phyloP scores from a whole-genome alignment of 2,113 vertebrate species.

The Sterna hirundo region DNA sequence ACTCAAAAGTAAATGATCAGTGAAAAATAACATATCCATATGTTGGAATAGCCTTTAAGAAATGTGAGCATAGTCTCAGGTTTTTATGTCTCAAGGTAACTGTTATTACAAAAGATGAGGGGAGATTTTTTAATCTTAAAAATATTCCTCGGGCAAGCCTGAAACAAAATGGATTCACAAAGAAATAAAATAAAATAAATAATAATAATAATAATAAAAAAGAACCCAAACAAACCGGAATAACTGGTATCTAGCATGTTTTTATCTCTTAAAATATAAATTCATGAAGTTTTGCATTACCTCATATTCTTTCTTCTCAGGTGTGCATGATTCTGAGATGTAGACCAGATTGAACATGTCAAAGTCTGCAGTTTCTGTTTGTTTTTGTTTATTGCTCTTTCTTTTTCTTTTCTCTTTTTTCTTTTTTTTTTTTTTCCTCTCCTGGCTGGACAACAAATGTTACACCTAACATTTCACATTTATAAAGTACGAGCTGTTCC shows the following conservation, averaged over 20 bases:
- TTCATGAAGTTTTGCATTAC: neutral
- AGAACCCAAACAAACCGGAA: neutral
- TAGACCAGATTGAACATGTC: neutral
- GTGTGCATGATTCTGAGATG: neutral
- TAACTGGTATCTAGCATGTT: neutral
- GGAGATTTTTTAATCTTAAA: neutral
- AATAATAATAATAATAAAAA: neutral
- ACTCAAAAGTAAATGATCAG: neutral
- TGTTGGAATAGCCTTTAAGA: neutral
- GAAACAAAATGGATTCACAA: neutral
- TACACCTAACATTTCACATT: constrained; percentile 9
- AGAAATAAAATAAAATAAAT: neutral
- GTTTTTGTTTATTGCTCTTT: neutral
- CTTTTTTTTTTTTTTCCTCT: neutral
- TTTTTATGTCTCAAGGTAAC: neutral
- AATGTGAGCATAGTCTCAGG: neutral
- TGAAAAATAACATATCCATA: neutral
- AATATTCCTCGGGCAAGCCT: neutral
- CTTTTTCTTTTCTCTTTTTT: accelerated
- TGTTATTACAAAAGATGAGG: neutral
- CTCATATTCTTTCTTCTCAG: constrained; percentile 9
- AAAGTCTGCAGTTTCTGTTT: neutral
- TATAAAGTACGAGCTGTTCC: neutral
- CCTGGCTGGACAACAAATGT: neutral
- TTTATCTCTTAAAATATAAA: neutral